A percentile compares a stretch with the other conserved stretches of the same genome.
These are phyloP conservation scores for Palaemon carinicauda DNA, from an alignment of 1,140 invertebrate species.

Conservation along the genomic window DNA sequence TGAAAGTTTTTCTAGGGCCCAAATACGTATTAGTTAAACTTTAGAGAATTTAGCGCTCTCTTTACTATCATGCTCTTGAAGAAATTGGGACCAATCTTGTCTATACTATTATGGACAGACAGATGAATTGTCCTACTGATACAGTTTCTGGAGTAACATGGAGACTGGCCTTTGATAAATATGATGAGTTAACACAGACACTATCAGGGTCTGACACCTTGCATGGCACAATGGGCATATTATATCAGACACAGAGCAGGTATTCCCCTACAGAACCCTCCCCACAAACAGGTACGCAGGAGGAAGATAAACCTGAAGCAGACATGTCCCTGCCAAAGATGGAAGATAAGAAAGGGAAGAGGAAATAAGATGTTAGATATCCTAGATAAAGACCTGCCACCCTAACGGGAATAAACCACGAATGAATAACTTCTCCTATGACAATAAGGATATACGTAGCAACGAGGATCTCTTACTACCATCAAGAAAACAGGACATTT, in stretches of 20 bases:
- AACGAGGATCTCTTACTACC: too few relatives aligned
- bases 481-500: too few relatives aligned
- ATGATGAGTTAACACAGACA: constrained; percentile 27
- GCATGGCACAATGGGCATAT: constrained; percentile 26
- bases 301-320: neutral
- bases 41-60: neutral
- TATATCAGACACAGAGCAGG: too few relatives aligned
- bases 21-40: neutral
- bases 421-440: too few relatives aligned
- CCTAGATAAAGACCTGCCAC: too few relatives aligned
- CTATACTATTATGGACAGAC: neutral
- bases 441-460: too few relatives aligned
- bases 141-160: constrained; percentile 2
- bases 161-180: neutral
- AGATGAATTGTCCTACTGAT: constrained; percentile 1
- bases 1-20: neutral
- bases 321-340: neutral
- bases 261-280: neutral
- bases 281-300: neutral
- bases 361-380: too few relatives aligned
- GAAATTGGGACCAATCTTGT: neutral
- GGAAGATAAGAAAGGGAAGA: too few relatives aligned
- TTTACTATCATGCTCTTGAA: neutral
- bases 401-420: too few relatives aligned
- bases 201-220: too few relatives aligned